These are phyloP conservation scores for Atopsyche davidsoni DNA, from an alignment of 1,140 invertebrate species.

Conservation along the genomic window DNA sequence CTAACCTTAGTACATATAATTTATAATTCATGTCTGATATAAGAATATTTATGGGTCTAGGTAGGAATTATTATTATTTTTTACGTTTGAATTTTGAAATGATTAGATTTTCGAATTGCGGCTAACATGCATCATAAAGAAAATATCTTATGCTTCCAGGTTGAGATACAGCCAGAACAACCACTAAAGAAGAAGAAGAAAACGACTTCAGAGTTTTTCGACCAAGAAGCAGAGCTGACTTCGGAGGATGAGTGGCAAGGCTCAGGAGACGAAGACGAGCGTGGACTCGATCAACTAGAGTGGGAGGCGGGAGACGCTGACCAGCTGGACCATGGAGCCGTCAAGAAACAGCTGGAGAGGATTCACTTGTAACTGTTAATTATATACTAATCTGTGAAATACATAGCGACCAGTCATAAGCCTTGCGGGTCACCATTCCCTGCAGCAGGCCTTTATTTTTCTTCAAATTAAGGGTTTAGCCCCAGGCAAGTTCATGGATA, in stretches of 20 bases:
- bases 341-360: constrained; percentile 60
- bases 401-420: too few relatives aligned
- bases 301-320: constrained; percentile 71
- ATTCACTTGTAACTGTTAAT: constrained; percentile 57
- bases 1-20: background rate
- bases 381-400: background rate
- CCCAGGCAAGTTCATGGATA: too few relatives aligned
- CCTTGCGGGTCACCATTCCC: too few relatives aligned
- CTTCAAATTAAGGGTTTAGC: background rate
- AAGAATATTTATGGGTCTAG: too few relatives aligned
- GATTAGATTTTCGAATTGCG: background rate
- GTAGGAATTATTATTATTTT: too few relatives aligned
- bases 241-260: constrained; percentile 72
- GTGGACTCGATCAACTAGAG: constrained; percentile 65
- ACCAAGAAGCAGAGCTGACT: constrained; percentile 74
- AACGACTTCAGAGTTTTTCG: constrained; percentile 63
- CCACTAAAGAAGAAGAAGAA: constrained; percentile 39
- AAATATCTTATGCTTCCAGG: constrained; percentile 18
- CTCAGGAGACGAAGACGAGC: constrained; percentile 73
- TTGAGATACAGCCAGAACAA: constrained; percentile 36
- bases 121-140: background rate
- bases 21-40: too few relatives aligned
- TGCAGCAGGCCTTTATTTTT: background rate
- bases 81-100: too few relatives aligned
- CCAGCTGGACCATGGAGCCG: constrained; percentile 60